Conservation (phyloP, 2,888 invertebrate genomes). For the Napeogenes sylphis region DNA sequence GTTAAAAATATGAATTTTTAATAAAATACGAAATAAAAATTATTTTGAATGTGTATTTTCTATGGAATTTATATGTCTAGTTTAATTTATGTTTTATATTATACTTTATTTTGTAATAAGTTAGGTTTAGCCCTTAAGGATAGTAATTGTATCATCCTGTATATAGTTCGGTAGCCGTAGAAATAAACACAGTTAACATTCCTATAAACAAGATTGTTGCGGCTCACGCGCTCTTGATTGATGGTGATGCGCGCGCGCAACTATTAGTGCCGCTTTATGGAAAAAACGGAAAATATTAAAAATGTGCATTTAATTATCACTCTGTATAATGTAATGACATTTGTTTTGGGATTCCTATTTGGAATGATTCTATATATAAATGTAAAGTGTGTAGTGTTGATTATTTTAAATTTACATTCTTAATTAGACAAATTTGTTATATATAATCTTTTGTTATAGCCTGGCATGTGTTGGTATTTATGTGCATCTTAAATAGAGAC, state of each 20-base stretch:
- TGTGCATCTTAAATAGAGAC: no score
- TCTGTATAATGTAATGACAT: constrained; percentile 12
- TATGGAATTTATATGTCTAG: neutral
- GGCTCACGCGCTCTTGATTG: constrained; percentile 54
- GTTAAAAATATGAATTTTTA: no score
- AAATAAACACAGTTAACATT: constrained; percentile 73
- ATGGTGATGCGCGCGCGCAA: constrained; percentile 55
- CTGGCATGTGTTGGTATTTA: no score
- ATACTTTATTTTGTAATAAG: no score
- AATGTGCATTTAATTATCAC: constrained; percentile 29
- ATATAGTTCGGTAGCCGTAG: constrained; percentile 43
- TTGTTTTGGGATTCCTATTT: constrained; percentile 1
- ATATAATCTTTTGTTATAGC: no score
- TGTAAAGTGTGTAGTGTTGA: no score
- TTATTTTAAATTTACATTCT: no score
- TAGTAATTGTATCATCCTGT: constrained; percentile 42
- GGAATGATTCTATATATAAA: no score
- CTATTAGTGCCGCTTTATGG: constrained; percentile 67
- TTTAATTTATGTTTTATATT: no score
- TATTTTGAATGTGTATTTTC: no score
- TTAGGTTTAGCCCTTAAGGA: neutral
- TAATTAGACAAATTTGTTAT: no score
- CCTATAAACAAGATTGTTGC: constrained; percentile 73
- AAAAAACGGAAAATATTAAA: constrained; percentile 42
- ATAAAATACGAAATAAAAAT: no score